A percentile compares a stretch with the other conserved stretches of the same genome.
phyloP scores from a whole-genome alignment of 2,797 vertebrate species.

The Vultur gryphus region DNA sequence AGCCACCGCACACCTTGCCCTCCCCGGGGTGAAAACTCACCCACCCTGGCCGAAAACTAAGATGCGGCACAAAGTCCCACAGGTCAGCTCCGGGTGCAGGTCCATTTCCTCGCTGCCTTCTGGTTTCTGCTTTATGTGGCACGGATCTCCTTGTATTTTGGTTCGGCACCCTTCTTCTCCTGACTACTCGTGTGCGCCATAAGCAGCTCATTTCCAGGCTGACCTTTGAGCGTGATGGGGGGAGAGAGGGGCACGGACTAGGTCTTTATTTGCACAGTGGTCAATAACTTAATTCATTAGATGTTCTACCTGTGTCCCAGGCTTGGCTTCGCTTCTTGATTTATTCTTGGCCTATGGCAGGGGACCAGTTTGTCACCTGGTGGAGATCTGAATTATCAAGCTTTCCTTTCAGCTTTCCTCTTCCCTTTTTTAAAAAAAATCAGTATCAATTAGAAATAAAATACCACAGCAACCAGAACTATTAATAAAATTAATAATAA shows the following conservation, averaged over 20 bases:
- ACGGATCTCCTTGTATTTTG: background rate
- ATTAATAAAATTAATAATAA: background rate
- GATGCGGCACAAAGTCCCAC: background rate
- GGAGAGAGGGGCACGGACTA: accelerated
- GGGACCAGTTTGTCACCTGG: background rate
- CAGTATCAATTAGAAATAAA: background rate
- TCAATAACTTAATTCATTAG: accelerated
- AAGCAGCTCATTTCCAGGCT: background rate
- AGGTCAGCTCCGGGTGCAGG: accelerated
- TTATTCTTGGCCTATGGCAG: background rate
- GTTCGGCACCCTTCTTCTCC: background rate
- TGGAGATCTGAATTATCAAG: background rate
- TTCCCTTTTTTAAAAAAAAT: background rate
- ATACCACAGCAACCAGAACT: background rate
- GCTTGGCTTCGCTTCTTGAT: background rate
- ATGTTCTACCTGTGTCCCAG: background rate
- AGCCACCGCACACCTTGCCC: accelerated
- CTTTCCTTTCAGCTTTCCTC: background rate
- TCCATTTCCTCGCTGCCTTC: background rate
- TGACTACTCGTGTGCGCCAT: accelerated
- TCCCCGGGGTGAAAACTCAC: background rate
- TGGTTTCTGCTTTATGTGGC: background rate
- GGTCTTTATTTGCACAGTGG: accelerated
- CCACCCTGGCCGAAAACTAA: no score
- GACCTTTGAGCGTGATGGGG: accelerated